phyloP scores from a whole-genome alignment of 2,888 invertebrate genomes.

The Chymomyza caudatula region DNA sequence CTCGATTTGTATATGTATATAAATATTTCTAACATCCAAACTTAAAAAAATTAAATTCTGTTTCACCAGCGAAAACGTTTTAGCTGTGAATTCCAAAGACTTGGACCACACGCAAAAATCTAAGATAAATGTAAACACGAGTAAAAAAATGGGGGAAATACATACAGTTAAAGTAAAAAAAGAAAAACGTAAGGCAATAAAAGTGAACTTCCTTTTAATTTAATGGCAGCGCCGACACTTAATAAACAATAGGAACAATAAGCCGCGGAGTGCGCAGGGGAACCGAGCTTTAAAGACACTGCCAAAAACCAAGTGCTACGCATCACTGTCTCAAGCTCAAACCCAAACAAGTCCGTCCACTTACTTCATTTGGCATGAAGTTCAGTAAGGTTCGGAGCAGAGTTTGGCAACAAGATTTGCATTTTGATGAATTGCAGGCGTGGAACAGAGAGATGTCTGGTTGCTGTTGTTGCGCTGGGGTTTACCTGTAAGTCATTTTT shows the following conservation, averaged over 20 bases:
- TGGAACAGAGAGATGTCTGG: conserved; percentile 27
- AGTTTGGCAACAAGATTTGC: conserved; percentile 67
- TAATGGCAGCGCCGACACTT: conserved; percentile 72
- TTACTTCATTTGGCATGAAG: conserved; percentile 5
- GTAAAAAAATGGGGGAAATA: conserved; percentile 18
- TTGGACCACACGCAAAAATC: conserved; percentile 54
- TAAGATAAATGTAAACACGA: conserved; percentile 17
- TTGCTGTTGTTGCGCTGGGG: neutral
- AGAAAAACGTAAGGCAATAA: conserved; percentile 59
- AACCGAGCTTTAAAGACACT: neutral
- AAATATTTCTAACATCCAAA: too few relatives aligned
- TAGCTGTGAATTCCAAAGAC: neutral
- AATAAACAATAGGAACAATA: conserved; percentile 66
- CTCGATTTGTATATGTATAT: too few relatives aligned
- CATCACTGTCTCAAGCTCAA: conserved; percentile 15
- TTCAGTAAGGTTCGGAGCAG: conserved; percentile 20
- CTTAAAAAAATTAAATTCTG: neutral
- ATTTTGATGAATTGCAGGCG: conserved; percentile 74
- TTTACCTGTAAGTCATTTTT: conserved; percentile 66
- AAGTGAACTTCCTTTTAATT: conserved; percentile 71
- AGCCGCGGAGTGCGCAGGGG: neutral
- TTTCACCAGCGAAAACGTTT: neutral
- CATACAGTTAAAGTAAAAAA: conserved; percentile 4
- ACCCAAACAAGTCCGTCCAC: neutral
- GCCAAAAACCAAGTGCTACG: conserved; percentile 42